phyloP scores from a whole-genome alignment of 1,140 invertebrate genomes.

The Chrysopa pallens region DNA sequence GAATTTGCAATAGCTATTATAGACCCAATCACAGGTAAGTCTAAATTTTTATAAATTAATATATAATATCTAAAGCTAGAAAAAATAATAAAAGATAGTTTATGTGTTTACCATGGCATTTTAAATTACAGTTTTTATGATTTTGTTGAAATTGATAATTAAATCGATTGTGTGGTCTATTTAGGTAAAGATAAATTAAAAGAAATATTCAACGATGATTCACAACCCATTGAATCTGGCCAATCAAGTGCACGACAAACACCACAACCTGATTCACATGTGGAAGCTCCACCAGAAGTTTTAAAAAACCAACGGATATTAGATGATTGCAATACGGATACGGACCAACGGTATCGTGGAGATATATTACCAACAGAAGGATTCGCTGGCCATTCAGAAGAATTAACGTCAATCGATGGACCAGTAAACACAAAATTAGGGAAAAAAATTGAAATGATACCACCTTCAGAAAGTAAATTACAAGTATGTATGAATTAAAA shows the following conservation, averaged over 20 bases:
- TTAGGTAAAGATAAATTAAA: conserved; percentile 12
- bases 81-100: no score
- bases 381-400: neutral
- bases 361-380: conserved; percentile 1
- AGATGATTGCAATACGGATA: conserved; percentile 5
- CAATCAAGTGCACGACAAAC: conserved; percentile 21
- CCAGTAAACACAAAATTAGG: neutral
- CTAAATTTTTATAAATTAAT: no score
- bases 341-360: conserved; percentile 4
- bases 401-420: neutral
- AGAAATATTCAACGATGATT: conserved; percentile 14
- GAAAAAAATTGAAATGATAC: neutral
- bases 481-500: neutral
- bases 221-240: conserved; percentile 15
- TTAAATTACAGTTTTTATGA: neutral
- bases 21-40: conserved; percentile 18
- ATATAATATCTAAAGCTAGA: no score
- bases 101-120: neutral
- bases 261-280: conserved; percentile 12
- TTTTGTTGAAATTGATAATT: no score
- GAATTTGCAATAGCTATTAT: conserved; percentile 16
- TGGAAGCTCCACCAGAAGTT: conserved; percentile 16
- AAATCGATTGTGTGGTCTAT: neutral
- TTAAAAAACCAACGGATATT: conserved; percentile 10
- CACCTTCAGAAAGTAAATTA: neutral